A percentile compares a stretch with the other conserved stretches of the same genome.
These are phyloP conservation scores for Acanthornis magna DNA, from an alignment of 2,797 vertebrate species.

Conservation along the genomic window DNA sequence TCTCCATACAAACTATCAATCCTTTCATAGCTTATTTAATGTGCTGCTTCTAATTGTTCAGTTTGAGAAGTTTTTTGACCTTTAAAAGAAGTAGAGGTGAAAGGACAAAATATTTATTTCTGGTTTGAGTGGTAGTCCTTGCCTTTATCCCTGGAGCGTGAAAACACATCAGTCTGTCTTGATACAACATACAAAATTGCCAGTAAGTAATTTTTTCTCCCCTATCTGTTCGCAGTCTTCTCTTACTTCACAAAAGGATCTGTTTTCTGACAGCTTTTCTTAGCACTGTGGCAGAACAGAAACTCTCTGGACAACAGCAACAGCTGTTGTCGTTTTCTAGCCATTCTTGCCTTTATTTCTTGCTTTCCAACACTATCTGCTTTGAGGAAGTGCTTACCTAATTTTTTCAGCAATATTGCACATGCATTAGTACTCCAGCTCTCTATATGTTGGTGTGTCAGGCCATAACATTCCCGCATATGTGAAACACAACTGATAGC, in stretches of 20 bases:
- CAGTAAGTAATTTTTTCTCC: background rate
- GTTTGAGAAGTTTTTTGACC: background rate
- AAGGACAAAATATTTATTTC: background rate
- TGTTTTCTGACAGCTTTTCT: conserved; percentile 27
- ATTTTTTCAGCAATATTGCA: background rate
- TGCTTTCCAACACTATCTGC: background rate
- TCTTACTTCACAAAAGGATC: conserved; percentile 15
- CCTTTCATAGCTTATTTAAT: background rate
- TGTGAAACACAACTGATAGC: background rate
- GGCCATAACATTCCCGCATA: background rate
- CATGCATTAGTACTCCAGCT: background rate
- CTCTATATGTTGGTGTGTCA: background rate
- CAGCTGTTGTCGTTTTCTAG: background rate
- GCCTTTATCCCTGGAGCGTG: background rate
- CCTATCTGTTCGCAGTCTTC: background rate
- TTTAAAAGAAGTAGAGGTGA: conserved; percentile 10
- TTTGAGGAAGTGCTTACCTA: background rate
- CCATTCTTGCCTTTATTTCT: background rate
- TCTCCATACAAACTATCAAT: background rate
- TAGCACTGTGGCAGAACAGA: background rate
- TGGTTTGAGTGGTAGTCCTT: background rate
- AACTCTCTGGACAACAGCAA: conserved; percentile 13
- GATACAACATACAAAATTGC: background rate
- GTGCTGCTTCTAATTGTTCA: conserved; percentile 31
- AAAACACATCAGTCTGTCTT: background rate